Percentiles rank a stretch among this genome's conserved stretches.
Evolutionary conservation across 2,797 vertebrate species (phyloP).

Genomic region (Melopsittacus undulatus): DNA sequence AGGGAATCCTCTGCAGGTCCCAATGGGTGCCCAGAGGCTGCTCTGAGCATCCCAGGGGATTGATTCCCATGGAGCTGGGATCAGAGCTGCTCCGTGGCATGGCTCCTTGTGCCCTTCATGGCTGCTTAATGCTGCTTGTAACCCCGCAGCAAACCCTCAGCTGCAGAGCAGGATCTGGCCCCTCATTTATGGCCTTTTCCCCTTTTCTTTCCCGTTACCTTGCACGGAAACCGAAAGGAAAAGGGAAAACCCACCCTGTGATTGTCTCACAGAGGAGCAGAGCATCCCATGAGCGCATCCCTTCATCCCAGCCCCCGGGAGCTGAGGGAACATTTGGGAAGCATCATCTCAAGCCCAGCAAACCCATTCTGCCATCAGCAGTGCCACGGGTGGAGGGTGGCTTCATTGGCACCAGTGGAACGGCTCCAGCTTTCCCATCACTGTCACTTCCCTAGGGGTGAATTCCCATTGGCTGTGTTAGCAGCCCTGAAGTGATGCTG

Average conservation of each 20-base stretch:
- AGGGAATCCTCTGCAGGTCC: background rate
- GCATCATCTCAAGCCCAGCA: background rate
- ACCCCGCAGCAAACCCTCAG: background rate
- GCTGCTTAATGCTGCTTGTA: background rate
- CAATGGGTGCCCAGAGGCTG: rapidly evolving
- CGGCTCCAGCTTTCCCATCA: background rate
- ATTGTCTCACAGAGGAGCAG: background rate
- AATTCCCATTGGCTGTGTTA: slow-evolving; percentile 13
- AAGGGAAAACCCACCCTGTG: background rate
- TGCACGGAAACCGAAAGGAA: background rate
- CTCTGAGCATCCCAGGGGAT: background rate
- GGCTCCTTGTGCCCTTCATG: background rate
- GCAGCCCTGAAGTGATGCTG: background rate
- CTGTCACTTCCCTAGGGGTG: background rate
- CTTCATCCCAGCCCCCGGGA: background rate
- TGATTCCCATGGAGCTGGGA: background rate
- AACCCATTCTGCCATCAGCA: background rate
- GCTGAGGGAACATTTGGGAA: background rate
- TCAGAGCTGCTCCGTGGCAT: background rate
- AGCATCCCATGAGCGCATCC: background rate
- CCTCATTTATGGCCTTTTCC: rapidly evolving
- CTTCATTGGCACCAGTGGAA: background rate
- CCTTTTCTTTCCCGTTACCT: background rate
- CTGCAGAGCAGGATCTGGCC: background rate
- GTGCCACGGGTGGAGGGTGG: background rate